Evolutionary conservation across 2,113 vertebrate genomes (phyloP), one percentile per base, ranked within the genome.

Genomic region (Ophiodon elongatus): DNA sequence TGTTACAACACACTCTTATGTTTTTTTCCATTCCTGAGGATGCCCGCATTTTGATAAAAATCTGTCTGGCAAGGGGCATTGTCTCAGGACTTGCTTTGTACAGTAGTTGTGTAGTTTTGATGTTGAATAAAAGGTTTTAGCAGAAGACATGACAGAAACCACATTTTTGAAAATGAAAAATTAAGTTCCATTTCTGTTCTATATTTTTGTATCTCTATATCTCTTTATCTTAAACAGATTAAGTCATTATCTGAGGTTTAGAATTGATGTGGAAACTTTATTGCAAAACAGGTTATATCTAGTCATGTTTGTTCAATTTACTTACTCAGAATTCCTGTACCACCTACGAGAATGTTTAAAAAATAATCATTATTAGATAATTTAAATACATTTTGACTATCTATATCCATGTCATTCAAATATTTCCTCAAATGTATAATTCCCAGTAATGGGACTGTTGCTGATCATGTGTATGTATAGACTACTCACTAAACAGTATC

Each of bases 41-140:
- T 71, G 31, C 50, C 29, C 8, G 10, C n/a, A 7, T 63, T 73
- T 50, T 50, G 6, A 47, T 37, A 21, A 17, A 33, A n/a, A 50
- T 10, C 8, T 19, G 39, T 73, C 19, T 33, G 52, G 10, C 15
- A 21, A 37, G 33, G 9, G 6, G 5, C 21, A n/a, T 65, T 15
- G 25, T 63, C 23, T 66, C 29, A 35, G 67, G 39, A 57, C 27
- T 37, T 27, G 10, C 21, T 52, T 87, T 84, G 41, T 54, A 70
- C 52, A 65, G 54, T 15, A 72, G 31, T 17, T 78, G 60, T 56
- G 14, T 54, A 14, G 41, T 70, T n/a, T 39, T 27, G 23, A 14
- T 78, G 19, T 59, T 35, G n/a, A 77, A 84, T 81, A 41, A 67
- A 76, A 23, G 5, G 6, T 71, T 64, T 65, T 64, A 23, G 43